These are phyloP conservation scores for Psittacus erithacus DNA, from an alignment of 2,113 vertebrate genomes.

Conservation along the genomic window DNA sequence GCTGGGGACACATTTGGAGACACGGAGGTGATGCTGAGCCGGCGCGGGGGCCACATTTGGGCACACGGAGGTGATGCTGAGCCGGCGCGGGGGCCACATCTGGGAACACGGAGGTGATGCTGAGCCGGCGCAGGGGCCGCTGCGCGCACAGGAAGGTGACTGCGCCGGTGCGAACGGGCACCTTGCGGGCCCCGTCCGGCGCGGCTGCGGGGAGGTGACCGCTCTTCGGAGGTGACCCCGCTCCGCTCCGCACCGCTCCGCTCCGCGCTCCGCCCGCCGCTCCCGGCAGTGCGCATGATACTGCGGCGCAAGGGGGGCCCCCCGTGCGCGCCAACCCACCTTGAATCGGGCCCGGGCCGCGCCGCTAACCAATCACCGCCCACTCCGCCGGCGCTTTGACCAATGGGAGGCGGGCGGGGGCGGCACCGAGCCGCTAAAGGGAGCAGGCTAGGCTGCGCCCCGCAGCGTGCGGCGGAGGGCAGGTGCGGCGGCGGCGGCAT, in stretches of 20 bases:
- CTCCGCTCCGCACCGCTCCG: too few species aligned
- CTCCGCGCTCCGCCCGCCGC: neutral
- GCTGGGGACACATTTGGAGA: neutral
- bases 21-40: fast-evolving
- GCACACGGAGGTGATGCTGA: fast-evolving
- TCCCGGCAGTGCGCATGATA: conserved; percentile 94
- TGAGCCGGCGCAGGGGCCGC: neutral
- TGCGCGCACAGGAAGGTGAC: neutral
- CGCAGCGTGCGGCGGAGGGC: conserved; percentile 8
- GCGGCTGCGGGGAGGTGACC: neutral
- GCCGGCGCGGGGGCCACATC: too few species aligned
- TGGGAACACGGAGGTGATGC: too few species aligned
- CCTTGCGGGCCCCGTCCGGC: neutral
- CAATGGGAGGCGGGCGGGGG: conserved; percentile 56
- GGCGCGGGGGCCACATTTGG: too few species aligned
- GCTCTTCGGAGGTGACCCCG: conserved; percentile 18
- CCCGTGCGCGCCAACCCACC: conserved; percentile 93
- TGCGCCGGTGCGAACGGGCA: neutral
- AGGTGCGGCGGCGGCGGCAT: conserved; percentile 32
- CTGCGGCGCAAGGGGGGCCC: conserved; percentile 88
- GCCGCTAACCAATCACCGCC: conserved; percentile 80
- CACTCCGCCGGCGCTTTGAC: conserved; percentile 60
- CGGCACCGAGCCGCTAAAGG: conserved; percentile 74
- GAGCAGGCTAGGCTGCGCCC: conserved; percentile 86
- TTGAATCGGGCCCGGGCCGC: conserved; percentile 81